Evolutionary conservation across 2,888 invertebrate species (phyloP).

Genomic region (Crocallis elinguaria): DNA sequence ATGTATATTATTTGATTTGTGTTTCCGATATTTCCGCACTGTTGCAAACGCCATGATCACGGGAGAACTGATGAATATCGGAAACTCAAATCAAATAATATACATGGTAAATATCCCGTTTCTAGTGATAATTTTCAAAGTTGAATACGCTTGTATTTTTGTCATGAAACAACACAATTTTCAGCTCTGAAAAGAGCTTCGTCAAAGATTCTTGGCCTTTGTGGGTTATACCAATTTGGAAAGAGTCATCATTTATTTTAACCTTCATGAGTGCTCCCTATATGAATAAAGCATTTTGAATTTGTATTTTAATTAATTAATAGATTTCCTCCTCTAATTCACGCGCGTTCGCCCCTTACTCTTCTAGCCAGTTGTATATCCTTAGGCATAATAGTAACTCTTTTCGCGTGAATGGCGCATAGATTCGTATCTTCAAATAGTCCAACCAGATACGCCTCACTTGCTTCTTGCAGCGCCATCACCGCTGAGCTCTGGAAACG

Average conservation of each 20-base stretch:
- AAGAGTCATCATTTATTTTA: too few species aligned
- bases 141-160: slow-evolving; percentile 8
- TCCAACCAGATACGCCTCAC: slow-evolving; percentile 87
- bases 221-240: too few species aligned
- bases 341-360: slow-evolving; percentile 69
- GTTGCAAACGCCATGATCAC: too few species aligned
- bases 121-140: too few species aligned
- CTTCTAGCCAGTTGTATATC: slow-evolving; percentile 70
- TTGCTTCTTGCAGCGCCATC: slow-evolving; percentile 87
- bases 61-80: too few species aligned
- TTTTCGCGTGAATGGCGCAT: slow-evolving; percentile 89
- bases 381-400: slow-evolving; percentile 76
- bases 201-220: too few species aligned
- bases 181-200: slow-evolving; percentile 81
- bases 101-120: too few species aligned
- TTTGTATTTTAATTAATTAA: neutral
- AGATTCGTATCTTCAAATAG: slow-evolving; percentile 91
- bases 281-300: neutral
- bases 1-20: too few species aligned
- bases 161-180: slow-evolving; percentile 42
- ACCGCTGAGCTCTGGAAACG: slow-evolving; percentile 89
- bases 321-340: too few species aligned
- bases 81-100: too few species aligned
- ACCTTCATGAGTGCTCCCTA: too few species aligned
- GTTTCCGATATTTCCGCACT: too few species aligned